These are phyloP conservation scores for Dendrolimus punctatus DNA, from an alignment of 1,140 invertebrate species.

Conservation along the genomic window DNA sequence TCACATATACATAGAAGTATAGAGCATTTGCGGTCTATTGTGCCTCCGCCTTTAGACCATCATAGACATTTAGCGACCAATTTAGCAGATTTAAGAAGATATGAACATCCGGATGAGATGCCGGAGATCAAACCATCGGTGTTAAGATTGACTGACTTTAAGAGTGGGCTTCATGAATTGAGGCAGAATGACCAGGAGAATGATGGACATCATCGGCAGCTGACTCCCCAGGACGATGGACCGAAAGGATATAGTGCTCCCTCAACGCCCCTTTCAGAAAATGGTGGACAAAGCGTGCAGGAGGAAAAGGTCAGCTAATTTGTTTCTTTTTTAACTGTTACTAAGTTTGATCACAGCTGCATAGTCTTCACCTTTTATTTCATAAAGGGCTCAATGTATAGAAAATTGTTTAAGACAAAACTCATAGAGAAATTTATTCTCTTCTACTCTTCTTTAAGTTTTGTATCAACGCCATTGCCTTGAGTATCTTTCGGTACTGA, in stretches of 20 bases:
- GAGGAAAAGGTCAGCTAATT: conserved; percentile 73
- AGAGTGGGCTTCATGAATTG: conserved; percentile 64
- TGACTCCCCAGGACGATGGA: conserved; percentile 62
- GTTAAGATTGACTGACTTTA: conserved; percentile 67
- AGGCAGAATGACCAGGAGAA: conserved; percentile 55
- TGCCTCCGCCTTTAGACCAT: conserved; percentile 69
- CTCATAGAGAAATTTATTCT: too few relatives aligned
- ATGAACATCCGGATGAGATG: conserved; percentile 68
- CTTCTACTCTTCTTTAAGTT: too few relatives aligned
- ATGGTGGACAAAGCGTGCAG: conserved; percentile 72
- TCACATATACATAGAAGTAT: conserved; percentile 79
- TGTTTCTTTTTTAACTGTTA: neutral
- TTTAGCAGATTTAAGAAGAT: conserved; percentile 67
- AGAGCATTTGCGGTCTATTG: conserved; percentile 76
- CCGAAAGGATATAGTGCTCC: conserved; percentile 73
- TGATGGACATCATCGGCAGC: conserved; percentile 58
- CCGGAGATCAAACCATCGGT: conserved; percentile 72
- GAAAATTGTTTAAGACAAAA: too few relatives aligned
- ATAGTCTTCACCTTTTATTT: too few relatives aligned
- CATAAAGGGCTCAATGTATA: too few relatives aligned
- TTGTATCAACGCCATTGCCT: too few relatives aligned
- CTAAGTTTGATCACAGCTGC: too few relatives aligned
- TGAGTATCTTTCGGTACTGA: too few relatives aligned
- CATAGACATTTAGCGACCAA: conserved; percentile 66
- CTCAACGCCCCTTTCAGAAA: conserved; percentile 75